phyloP scores from a whole-genome alignment of 2,113 vertebrate species.

The Micromys minutus region DNA sequence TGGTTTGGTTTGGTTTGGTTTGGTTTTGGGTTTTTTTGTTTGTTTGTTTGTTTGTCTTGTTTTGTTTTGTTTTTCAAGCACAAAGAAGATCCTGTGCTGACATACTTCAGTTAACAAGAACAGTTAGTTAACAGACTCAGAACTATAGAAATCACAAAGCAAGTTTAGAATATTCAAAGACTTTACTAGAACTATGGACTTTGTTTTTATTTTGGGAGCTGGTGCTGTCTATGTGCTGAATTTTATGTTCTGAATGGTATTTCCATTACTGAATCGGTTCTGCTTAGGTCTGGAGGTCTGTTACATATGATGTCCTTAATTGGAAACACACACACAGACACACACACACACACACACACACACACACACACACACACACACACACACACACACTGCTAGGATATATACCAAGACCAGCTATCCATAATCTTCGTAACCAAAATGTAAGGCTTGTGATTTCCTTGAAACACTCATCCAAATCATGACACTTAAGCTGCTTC shows the following conservation, averaged over 20 bases:
- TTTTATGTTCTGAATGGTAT: not conserved
- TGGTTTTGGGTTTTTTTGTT: too few relatives aligned
- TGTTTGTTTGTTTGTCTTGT: too few relatives aligned
- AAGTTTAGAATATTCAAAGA: not conserved
- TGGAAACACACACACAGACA: too few relatives aligned
- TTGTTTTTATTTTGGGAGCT: not conserved
- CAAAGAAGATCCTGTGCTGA: not conserved
- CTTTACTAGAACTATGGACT: not conserved
- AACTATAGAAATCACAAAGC: not conserved
- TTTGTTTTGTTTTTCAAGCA: too few relatives aligned
- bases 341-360: too few relatives aligned
- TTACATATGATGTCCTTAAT: not conserved
- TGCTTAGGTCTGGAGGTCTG: not conserved
- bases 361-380: too few relatives aligned
- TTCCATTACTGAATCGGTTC: not conserved
- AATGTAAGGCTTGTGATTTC: not conserved
- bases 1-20: too few relatives aligned
- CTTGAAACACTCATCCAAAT: not conserved
- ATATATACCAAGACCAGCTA: not conserved
- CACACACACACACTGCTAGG: not conserved
- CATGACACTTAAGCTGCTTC: not conserved
- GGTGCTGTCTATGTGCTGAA: not conserved
- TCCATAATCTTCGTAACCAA: not conserved
- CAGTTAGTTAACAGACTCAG: not conserved
- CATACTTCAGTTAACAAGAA: not conserved